Evolutionary conservation across 2,888 invertebrate species (phyloP).

Genomic region (Boloria euphrosyne): DNA sequence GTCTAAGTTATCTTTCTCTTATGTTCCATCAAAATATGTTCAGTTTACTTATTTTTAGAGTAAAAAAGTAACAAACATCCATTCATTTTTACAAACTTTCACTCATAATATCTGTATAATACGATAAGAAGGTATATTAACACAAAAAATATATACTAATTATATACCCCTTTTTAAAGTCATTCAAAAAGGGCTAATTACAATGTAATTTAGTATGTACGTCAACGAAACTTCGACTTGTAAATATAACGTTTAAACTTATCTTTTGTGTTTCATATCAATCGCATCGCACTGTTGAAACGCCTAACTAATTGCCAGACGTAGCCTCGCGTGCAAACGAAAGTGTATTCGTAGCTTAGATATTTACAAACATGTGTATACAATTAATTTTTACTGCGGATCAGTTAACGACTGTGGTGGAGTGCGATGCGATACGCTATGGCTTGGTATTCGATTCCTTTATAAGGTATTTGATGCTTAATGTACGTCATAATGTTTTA

Average conservation of each 20-base stretch:
- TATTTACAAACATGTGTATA: constrained; percentile 81
- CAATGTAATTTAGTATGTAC: neutral
- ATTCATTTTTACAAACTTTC: no score
- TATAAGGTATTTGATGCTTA: constrained; percentile 57
- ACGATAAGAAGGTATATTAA: no score
- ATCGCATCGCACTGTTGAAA: constrained; percentile 20
- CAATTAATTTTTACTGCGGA: constrained; percentile 81
- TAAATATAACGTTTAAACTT: neutral
- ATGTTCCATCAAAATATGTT: no score
- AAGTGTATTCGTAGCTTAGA: constrained; percentile 69
- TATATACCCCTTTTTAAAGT: no score
- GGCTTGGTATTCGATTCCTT: constrained; percentile 59
- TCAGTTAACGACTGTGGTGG: constrained; percentile 74
- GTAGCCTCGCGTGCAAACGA: constrained; percentile 51
- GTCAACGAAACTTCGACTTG: neutral
- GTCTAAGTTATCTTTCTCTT: no score
- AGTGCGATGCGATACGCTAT: constrained; percentile 74
- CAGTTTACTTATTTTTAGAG: no score
- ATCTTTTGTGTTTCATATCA: constrained; percentile 11
- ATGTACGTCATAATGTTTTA: no score
- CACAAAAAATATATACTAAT: no score
- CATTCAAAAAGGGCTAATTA: neutral
- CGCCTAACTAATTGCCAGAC: constrained; percentile 27
- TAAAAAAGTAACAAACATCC: no score
- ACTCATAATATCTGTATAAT: no score